These are phyloP conservation scores for Eospalax fontanierii DNA, from an alignment of 2,797 vertebrate species.

Conservation along the genomic window DNA sequence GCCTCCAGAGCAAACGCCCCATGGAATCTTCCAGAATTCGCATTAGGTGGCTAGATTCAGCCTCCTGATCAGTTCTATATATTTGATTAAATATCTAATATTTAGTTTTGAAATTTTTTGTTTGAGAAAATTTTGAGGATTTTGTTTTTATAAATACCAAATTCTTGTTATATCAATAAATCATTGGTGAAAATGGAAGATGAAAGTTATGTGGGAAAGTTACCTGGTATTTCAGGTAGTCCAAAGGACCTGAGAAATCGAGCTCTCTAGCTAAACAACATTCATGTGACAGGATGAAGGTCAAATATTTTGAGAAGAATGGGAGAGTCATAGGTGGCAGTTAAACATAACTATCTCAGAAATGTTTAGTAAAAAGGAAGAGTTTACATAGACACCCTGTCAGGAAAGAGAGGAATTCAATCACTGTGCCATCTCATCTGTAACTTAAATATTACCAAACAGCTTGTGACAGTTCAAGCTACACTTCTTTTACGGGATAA, in stretches of 20 bases:
- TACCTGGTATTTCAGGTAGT: background rate
- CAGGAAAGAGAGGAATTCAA: background rate
- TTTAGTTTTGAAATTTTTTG: slow-evolving; percentile 63
- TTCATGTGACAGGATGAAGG: slow-evolving; percentile 66
- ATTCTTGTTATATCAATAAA: slow-evolving; percentile 56
- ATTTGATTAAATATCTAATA: background rate
- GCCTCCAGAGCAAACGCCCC: too few species aligned
- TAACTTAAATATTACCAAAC: slow-evolving; percentile 52
- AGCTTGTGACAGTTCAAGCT: slow-evolving; percentile 84
- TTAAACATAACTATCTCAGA: background rate
- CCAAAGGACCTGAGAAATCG: background rate
- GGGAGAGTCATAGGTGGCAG: background rate
- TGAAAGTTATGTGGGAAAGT: background rate
- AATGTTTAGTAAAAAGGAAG: background rate
- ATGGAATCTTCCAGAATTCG: background rate
- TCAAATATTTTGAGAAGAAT: background rate
- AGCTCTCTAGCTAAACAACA: background rate
- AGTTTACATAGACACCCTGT: background rate
- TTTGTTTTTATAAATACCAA: slow-evolving; percentile 78
- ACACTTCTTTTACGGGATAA: slow-evolving; percentile 84
- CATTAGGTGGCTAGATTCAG: background rate
- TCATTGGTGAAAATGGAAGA: slow-evolving; percentile 76
- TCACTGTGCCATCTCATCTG: background rate
- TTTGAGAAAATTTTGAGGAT: slow-evolving; percentile 50
- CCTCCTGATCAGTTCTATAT: background rate